These are phyloP conservation scores for Mustela nigripes DNA, from an alignment of 2,113 vertebrate genomes.

Conservation along the genomic window DNA sequence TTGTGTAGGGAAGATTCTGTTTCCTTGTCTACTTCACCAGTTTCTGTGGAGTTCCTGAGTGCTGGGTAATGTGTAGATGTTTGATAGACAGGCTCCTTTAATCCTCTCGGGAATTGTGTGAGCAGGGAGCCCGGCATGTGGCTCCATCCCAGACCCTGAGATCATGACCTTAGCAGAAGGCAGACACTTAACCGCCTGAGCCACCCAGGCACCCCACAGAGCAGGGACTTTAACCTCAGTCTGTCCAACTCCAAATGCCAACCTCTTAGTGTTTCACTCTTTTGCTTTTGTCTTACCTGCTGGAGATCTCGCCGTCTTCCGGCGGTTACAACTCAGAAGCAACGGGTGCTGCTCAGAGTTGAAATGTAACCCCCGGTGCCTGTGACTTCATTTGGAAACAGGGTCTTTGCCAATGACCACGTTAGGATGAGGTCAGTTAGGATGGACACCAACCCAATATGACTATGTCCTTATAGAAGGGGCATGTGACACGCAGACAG, in stretches of 20 bases:
- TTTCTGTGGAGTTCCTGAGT: neutral
- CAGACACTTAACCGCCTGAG: neutral
- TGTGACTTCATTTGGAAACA: neutral
- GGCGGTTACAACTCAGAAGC: rapidly evolving
- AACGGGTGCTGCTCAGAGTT: rapidly evolving
- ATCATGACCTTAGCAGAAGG: too few relatives aligned
- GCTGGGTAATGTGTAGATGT: neutral
- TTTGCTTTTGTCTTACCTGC: rapidly evolving
- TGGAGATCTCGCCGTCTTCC: rapidly evolving
- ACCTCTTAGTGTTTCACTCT: rapidly evolving
- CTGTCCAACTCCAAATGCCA: rapidly evolving
- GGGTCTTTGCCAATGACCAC: neutral
- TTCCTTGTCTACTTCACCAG: neutral
- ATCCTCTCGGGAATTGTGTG: neutral
- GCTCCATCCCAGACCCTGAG: neutral
- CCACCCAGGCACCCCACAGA: too few relatives aligned
- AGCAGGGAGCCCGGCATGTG: neutral
- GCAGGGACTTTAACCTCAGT: neutral
- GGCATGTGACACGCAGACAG: neutral
- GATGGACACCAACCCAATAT: rapidly evolving
- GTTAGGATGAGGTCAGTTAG: neutral
- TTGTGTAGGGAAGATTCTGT: neutral
- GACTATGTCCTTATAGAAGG: neutral
- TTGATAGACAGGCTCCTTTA: neutral
- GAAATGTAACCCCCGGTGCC: neutral